Evolutionary conservation across 2,113 vertebrate genomes (phyloP), one percentile per base, ranked within the genome.

Genomic region (Epinephelus fuscoguttatus): DNA sequence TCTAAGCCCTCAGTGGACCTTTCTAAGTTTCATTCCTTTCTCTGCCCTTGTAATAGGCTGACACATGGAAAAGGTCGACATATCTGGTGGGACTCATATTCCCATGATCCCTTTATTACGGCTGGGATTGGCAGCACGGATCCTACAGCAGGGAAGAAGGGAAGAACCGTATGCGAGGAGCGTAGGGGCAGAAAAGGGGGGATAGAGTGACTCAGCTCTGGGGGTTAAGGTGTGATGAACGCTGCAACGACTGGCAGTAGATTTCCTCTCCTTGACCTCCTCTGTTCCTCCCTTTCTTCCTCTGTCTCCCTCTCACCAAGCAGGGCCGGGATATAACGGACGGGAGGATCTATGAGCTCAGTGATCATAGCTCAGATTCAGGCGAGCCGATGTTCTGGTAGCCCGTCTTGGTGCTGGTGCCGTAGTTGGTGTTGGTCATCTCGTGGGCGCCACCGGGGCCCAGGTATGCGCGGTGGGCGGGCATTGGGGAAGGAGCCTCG

Each of bases 401-500:
- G 15, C 97, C 97, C 0, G 92, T 95, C 88, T 95, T 98, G 94
- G 97, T 95, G 62, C 97, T 96, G 0, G 97, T 98, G 77, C 98
- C 98, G 0, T 99, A 99, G 10, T 97, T 97, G 93, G 97, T 96
- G 21, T 91, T 93, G 87, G 96, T 96, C 95, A 96, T 96, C 73
- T 99, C 98, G 82, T 98, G 91, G 0, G 95, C 95, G 91, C 95
- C 96, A 0, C 97, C 97, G 0, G 98, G 98, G 6, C 98, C 98
- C 87, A 99, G 95, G 90, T 98, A 99, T 71, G 97, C 96, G 15
- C 97, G 97, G 86, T 97, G 97, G 0, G 96, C 92, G 17, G 98
- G 98, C 97, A 98, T 98, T 12, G 98, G 98, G 18, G 98, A 99
- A 0, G 98, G 98, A 0, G 96, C 95, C 94, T 99, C 97, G 0